Evolutionary conservation across 53 echinoderm and acorn worm species (phyloP).

Genomic region (Echinarachnius parma): DNA sequence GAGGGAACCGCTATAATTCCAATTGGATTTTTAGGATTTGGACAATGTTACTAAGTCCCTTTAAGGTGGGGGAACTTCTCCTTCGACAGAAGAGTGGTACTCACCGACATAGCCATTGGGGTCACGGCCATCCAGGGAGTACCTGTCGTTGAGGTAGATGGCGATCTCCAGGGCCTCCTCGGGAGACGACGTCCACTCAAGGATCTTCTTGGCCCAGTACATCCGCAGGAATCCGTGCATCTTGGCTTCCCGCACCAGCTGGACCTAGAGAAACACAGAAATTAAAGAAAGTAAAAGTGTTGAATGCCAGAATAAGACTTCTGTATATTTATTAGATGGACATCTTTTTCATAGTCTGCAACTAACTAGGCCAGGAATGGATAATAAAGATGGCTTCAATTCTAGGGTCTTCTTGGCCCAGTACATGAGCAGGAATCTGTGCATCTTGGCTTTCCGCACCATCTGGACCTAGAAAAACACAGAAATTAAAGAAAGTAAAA

Average conservation of each 20-base stretch:
- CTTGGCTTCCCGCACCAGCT: slow-evolving; percentile 74
- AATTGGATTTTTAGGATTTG: too few relatives aligned
- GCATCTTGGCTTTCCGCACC: slow-evolving; percentile 81
- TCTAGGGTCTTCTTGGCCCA: slow-evolving; percentile 95
- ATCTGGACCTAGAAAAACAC: slow-evolving; percentile 53
- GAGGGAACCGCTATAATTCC: too few relatives aligned
- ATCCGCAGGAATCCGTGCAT: slow-evolving; percentile 88
- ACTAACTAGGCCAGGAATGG: too few relatives aligned
- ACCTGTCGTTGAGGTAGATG: slow-evolving; percentile 81
- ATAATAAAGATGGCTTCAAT: slow-evolving; percentile 76
- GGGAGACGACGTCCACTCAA: slow-evolving; percentile 83
- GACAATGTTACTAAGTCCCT: too few relatives aligned
- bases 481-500: neutral
- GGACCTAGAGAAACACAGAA: slow-evolving; percentile 41
- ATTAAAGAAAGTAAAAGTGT: neutral
- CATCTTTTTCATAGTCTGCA: too few relatives aligned
- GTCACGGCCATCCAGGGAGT: slow-evolving; percentile 75
- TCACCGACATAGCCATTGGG: slow-evolving; percentile 87
- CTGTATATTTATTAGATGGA: too few relatives aligned
- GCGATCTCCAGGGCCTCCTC: slow-evolving; percentile 72
- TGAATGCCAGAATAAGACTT: neutral
- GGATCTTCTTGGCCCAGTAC: slow-evolving; percentile 96
- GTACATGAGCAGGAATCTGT: slow-evolving; percentile 83
- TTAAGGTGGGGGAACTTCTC: too few relatives aligned
- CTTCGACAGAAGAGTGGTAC: too few relatives aligned